phyloP scores from a whole-genome alignment of 2,797 vertebrate species.

The Bradypodion ventrale region DNA sequence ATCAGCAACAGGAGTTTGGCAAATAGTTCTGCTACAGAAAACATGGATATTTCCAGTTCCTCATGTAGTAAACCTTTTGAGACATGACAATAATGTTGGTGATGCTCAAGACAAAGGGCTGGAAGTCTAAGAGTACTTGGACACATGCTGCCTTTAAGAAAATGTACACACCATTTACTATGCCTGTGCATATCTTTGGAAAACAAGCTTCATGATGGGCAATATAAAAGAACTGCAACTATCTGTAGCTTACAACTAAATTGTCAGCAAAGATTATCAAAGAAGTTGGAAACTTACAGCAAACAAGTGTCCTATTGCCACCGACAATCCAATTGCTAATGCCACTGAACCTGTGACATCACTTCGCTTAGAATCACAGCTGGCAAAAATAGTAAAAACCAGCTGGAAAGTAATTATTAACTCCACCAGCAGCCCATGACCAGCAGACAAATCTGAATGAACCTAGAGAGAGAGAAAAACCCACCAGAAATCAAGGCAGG shows the following conservation, averaged over 20 bases:
- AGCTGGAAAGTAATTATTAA: slow-evolving; percentile 93
- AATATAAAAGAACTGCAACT: slow-evolving; percentile 7
- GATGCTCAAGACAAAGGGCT: not conserved
- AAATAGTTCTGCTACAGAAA: too few species aligned
- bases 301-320: slow-evolving; percentile 93
- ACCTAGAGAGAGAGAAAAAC: slow-evolving; percentile 79
- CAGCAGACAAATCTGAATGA: slow-evolving; percentile 81
- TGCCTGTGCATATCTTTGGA: not conserved
- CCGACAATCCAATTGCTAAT: slow-evolving; percentile 92
- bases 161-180: not conserved
- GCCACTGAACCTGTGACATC: slow-evolving; percentile 90
- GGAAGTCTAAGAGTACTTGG: not conserved
- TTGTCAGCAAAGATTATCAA: slow-evolving; percentile 44
- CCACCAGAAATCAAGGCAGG: slow-evolving; percentile 31
- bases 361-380: slow-evolving; percentile 89
- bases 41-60: too few species aligned
- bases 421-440: slow-evolving; percentile 91
- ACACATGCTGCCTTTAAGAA: not conserved
- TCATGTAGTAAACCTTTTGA: too few species aligned
- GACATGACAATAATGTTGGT: not conserved
- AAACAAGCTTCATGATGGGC: not conserved
- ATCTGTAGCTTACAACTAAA: slow-evolving; percentile 47
- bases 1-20: too few species aligned
- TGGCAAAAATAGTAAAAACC: slow-evolving; percentile 95
- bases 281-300: slow-evolving; percentile 84